Evolutionary conservation across 2,797 vertebrate species (phyloP).

Genomic region (Caiman crocodilus): DNA sequence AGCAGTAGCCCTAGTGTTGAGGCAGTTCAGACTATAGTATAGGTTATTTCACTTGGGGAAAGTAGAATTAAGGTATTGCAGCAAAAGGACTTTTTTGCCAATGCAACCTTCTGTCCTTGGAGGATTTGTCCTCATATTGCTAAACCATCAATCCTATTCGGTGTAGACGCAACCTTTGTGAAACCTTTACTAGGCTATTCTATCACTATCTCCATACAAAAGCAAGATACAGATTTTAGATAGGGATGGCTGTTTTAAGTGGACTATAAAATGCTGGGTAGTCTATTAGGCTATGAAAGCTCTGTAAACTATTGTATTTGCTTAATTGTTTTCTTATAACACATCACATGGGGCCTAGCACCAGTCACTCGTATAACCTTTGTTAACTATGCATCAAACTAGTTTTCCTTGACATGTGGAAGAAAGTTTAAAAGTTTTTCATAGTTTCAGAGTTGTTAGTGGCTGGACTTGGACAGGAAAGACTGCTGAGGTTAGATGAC

Average conservation of each 20-base stretch:
- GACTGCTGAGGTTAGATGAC: too few species aligned
- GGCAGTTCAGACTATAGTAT: background rate
- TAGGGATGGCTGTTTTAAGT: background rate
- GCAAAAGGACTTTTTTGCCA: background rate
- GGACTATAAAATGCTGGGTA: background rate
- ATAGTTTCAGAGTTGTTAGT: too few species aligned
- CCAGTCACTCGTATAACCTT: background rate
- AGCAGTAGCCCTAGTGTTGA: background rate
- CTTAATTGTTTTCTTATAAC: background rate
- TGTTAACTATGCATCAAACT: too few species aligned
- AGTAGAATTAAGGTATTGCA: background rate
- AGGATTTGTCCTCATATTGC: background rate
- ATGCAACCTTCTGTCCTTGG: background rate
- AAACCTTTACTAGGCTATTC: too few species aligned
- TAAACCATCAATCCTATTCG: background rate
- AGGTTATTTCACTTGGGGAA: background rate
- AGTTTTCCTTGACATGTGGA: too few species aligned
- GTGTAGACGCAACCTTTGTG: background rate
- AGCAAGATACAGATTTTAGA: background rate
- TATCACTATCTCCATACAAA: background rate
- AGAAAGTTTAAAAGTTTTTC: too few species aligned
- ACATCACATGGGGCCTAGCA: background rate
- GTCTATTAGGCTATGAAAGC: fast-evolving
- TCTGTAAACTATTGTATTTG: background rate
- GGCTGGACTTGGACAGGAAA: too few species aligned